Evolutionary conservation across 2,888 invertebrate genomes (phyloP), one percentile per base, ranked within the genome.

Genomic region (Carabus problematicus): DNA sequence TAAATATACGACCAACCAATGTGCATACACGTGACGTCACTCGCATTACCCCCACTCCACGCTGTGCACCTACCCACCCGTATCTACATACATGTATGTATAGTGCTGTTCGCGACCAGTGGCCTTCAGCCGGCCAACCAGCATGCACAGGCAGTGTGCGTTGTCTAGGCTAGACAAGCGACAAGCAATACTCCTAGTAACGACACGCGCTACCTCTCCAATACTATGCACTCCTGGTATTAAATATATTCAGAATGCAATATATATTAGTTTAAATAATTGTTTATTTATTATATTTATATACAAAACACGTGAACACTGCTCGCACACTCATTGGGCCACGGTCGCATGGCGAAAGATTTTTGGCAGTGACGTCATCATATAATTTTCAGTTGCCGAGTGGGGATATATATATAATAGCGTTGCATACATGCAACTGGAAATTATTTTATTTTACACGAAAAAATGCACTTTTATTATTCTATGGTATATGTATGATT

Each of bases 201-300:
- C 18, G 11, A 3, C 62, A 70, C 63, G 43, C n/a, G 62, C n/a
- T 62, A 76, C 75, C 76, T 76, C 74, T 73, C 62, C 62, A 41
- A 19, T 4, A 16, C 75, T 62, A 77, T 82, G 80, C 63, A 68
- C 71, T 75, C 81, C 81, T 80, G 77, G 72, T 78, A 70, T 67
- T 76, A 80, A 80, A 81, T 81, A 81, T 81, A 81, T 81, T 80
- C 79, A 78, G 79, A 81, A 81, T 81, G 81, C 81, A 82, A 80
- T 81, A 71, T 78, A 77, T 78, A 80, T 80, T 81, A 80, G 80
- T 81, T 80, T 81, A 80, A 81, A 81, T 81, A 81, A 75, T 76
- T 75, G 76, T 77, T 79, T 79, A 78, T 80, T 80, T 79, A 79
- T 79, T 58, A 63, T 68, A 68, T 68, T 68, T 68, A 68, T 68